Conservation (phyloP, 2,797 vertebrate genomes). For the Sebastolobus altivelis region DNA sequence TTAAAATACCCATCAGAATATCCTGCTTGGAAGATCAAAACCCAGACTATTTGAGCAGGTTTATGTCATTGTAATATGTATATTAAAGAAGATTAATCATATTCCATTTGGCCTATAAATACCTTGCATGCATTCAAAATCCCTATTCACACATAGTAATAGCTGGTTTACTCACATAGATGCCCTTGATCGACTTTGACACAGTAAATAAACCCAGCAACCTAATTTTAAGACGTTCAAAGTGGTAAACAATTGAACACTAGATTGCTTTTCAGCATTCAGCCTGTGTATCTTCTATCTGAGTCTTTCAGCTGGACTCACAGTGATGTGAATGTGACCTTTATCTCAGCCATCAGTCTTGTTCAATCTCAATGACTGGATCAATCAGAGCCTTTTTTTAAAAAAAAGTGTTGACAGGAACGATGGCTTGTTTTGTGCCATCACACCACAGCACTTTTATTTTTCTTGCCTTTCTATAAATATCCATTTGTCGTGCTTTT, state of each 20-base stretch:
- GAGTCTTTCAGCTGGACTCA: not conserved
- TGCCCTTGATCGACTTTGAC: not conserved
- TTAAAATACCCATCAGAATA: not conserved
- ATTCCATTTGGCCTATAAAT: not conserved
- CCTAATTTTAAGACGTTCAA: not conserved
- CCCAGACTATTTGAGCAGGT: not conserved
- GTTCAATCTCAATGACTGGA: conserved; percentile 1
- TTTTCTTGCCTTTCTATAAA: conserved; percentile 4
- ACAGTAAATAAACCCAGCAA: not conserved
- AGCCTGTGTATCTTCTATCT: not conserved
- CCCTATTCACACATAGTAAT: not conserved
- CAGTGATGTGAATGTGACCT: not conserved
- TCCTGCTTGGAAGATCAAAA: not conserved
- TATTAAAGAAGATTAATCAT: not conserved
- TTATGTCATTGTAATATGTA: not conserved
- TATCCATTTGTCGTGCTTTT: conserved; percentile 16
- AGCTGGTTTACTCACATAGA: not conserved
- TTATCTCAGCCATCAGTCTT: not conserved
- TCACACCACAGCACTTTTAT: not conserved
- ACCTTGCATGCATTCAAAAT: not conserved
- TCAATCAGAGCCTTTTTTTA: conserved; percentile 1
- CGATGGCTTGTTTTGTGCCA: conserved; percentile 7
- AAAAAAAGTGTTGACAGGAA: not conserved
- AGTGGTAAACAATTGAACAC: not conserved
- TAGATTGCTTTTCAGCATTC: not conserved